Base-by-base conservation (phyloP, 2,888 invertebrate genomes). In the Andrena minutula region DNA sequence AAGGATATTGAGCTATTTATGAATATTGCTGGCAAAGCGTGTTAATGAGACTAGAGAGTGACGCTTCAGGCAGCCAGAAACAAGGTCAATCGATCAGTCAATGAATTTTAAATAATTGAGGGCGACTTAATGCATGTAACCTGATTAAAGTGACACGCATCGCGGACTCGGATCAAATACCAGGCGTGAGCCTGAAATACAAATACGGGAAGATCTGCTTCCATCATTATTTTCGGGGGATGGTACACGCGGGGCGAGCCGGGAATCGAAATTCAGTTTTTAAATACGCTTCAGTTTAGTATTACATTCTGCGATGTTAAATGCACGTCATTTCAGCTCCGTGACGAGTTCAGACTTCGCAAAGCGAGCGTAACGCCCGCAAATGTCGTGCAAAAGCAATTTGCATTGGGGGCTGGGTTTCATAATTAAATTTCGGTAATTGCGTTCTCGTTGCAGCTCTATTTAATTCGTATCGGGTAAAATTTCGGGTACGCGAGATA, bases 61-160 rank as follows among this genome's bases (percentile, higher is more conserved):
- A 56, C 68, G 26, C 70, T 20, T 51, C 35, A 26, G 64, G 23
- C 60, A 47, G 61, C 26, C 66, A 49, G 79, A 73, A 80, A 79
- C 79, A 80, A 79, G 79, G 73, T 68, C 80, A 58, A 80, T 79
- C 80, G 80, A 80, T 80, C 73, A 26, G n/a, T 68, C 79, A 73
- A 79, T 69, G 79, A 79, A 80, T 80, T 79, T 80, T 79, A 80
- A 80, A 80, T 79, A 79, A 80, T 73, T 49, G 80, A 41, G 73
- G 63, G 28, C 66, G 56, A 79, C 80, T 80, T 79, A 79, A 80
- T 79, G 68, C 73, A 20, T 51, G 73, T 73, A 80, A 80, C 80
- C 73, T 68, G 68, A 80, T 80, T 80, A 80, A 80, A 61, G 66
- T 63, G 73, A 49, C 61, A 73, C 68, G 73, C 68, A 51, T 71